Conservation (phyloP, 2,888 invertebrate species). For the Hemistola chrysoprasaria region DNA sequence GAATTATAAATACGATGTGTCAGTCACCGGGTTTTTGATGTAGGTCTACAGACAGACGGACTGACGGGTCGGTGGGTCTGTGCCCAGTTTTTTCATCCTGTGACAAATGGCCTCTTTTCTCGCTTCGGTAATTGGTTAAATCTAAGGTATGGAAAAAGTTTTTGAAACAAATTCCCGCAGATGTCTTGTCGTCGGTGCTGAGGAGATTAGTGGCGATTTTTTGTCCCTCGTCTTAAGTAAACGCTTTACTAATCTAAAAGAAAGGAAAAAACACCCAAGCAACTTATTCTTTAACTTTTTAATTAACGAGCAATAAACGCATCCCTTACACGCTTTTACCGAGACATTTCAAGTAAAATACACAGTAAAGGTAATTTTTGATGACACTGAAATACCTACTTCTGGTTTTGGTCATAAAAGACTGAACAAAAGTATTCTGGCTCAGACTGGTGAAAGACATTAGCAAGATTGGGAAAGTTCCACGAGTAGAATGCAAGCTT, state of each 20-base stretch:
- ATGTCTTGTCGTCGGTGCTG: conserved; percentile 9
- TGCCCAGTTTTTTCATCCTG: conserved; percentile 56
- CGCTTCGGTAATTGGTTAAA: conserved; percentile 64
- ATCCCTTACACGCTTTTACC: too few relatives aligned
- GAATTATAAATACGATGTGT: conserved; percentile 64
- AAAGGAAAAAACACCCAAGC: background rate
- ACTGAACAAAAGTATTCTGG: conserved; percentile 1
- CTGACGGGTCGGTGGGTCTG: conserved; percentile 56
- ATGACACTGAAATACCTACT: too few relatives aligned
- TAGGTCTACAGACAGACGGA: conserved; percentile 68
- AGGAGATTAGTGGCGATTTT: conserved; percentile 10
- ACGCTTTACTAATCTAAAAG: conserved; percentile 7
- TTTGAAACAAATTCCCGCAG: conserved; percentile 28
- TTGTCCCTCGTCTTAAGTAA: conserved; percentile 4
- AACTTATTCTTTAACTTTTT: too few relatives aligned
- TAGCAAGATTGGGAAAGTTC: conserved; percentile 13
- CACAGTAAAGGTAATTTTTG: too few relatives aligned
- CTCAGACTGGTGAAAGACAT: conserved; percentile 4
- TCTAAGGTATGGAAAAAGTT: conserved; percentile 50
- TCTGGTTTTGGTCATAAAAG: too few relatives aligned
- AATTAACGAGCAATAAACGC: too few relatives aligned
- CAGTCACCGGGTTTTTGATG: conserved; percentile 65
- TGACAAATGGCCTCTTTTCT: conserved; percentile 66
- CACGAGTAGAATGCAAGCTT: background rate
- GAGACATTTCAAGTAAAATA: too few relatives aligned